A percentile compares a stretch with the other conserved stretches of the same genome.
Evolutionary conservation across 2,888 invertebrate species (phyloP).

Genomic region (Siphlonurus alternatus): DNA sequence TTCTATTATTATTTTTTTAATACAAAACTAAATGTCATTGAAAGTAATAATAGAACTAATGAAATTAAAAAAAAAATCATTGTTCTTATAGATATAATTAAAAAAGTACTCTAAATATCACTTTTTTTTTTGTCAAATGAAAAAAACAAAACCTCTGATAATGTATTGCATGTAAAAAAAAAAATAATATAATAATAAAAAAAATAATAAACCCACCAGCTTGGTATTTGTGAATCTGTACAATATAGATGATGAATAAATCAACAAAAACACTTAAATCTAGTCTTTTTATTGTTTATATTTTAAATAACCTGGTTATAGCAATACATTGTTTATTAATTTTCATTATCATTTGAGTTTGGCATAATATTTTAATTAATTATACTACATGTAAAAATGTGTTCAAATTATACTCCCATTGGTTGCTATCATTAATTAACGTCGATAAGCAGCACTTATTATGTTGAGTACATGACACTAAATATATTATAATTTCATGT

Average conservation of each 20-base stretch:
- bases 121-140: neutral
- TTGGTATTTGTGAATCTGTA: slow-evolving; percentile 2
- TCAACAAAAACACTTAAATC: neutral
- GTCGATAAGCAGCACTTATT: too few species aligned
- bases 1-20: neutral
- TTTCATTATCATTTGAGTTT: too few species aligned
- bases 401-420: too few species aligned
- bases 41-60: neutral
- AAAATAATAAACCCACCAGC: neutral
- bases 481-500: too few species aligned
- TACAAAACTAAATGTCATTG: neutral
- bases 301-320: too few species aligned
- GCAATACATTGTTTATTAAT: too few species aligned
- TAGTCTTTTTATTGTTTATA: neutral
- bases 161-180: neutral
- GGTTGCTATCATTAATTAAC: too few species aligned
- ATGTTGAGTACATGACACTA: too few species aligned
- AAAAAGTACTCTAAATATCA: neutral
- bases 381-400: too few species aligned
- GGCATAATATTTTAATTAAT: too few species aligned
- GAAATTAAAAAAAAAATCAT: neutral
- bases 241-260: slow-evolving; percentile 1
- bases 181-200: too few species aligned
- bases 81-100: neutral
- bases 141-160: neutral